Evolutionary conservation across 2,113 vertebrate species (phyloP), one percentile per base, ranked within the genome.

Genomic region (Microtus pennsylvanicus): DNA sequence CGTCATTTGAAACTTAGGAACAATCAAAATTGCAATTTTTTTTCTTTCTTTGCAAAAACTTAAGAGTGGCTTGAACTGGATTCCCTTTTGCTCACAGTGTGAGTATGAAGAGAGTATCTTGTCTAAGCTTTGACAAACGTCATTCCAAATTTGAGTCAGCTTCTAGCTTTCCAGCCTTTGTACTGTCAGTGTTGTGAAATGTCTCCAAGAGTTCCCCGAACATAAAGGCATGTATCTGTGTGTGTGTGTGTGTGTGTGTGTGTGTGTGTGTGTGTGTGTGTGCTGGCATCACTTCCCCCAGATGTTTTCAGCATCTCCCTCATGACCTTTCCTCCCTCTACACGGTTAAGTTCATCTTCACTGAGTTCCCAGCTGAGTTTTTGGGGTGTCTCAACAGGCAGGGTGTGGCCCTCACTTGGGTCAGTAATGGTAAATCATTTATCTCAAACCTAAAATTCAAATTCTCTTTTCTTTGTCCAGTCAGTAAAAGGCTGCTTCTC

Each of bases 101-200:
- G 74, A n/a, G 11, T 87, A 38, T 0, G 30, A 35, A 50, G 5
- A 30, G 14, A 93, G 52, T 2, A 5, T 87, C 61, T 69, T 88
- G 80, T 89, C 50, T 88, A 22, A 8, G 45, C 61, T 3, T 75
- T 91, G 69, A 75, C 87, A 87, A 90, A 87, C 22, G 38, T 58
- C 94, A 50, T 87, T 82, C 87, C 63, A 83, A 89, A 61, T 82
- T 38, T 94, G 70, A 69, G 87, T 93, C 45, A 14, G 45, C 47
- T 65, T 87, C 85, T 77, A 94, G 50, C 4, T 81, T 58, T 80
- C 42, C 72, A 28, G 65, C 42, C 65, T 92, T 86, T 24, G 1
- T 88, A 52, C 28, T 67, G 76, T 94, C 42, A 33, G 13, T 52
- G 28, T 86, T 97, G 76, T 92, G 94, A 96, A 95, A 96, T 77